A percentile compares a stretch with the other conserved stretches of the same genome.
These are phyloP conservation scores for Acomys russatus DNA, from an alignment of 2,797 vertebrate genomes.

Conservation along the genomic window DNA sequence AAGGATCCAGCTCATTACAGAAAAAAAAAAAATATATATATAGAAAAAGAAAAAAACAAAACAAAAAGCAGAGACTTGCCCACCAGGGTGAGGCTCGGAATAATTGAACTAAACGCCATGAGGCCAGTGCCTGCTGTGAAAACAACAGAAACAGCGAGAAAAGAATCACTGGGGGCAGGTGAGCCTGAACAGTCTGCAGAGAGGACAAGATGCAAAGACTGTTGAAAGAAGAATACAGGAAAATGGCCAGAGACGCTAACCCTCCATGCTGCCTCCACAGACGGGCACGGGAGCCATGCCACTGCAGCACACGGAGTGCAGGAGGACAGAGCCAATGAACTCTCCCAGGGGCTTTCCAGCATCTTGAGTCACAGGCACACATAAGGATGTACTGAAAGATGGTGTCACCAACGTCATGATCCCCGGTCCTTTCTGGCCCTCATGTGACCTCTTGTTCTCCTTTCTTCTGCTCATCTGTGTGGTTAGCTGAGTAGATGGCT, in stretches of 20 bases:
- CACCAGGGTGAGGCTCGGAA: not conserved
- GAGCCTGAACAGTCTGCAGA: not conserved
- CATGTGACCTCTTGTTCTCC: not conserved
- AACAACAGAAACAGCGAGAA: not conserved
- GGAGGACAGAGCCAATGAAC: not conserved
- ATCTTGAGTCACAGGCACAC: not conserved
- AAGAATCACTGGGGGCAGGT: not conserved
- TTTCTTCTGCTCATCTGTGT: fast-evolving
- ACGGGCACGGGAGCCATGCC: not conserved
- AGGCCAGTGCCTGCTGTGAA: conserved; percentile 22
- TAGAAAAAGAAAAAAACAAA: no score
- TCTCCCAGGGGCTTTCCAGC: not conserved
- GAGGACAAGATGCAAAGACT: not conserved
- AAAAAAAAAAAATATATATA: not conserved
- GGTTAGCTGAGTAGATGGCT: not conserved
- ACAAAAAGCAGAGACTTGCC: not conserved
- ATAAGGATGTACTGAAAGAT: not conserved
- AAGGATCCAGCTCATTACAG: conserved; percentile 36
- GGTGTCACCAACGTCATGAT: not conserved
- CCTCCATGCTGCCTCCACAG: not conserved
- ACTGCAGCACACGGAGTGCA: fast-evolving
- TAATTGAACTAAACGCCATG: not conserved
- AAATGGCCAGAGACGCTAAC: not conserved
- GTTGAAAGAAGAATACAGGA: not conserved
- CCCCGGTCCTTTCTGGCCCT: not conserved